phyloP scores from a whole-genome alignment of 2,113 vertebrate species.

The Zootoca vivipara region DNA sequence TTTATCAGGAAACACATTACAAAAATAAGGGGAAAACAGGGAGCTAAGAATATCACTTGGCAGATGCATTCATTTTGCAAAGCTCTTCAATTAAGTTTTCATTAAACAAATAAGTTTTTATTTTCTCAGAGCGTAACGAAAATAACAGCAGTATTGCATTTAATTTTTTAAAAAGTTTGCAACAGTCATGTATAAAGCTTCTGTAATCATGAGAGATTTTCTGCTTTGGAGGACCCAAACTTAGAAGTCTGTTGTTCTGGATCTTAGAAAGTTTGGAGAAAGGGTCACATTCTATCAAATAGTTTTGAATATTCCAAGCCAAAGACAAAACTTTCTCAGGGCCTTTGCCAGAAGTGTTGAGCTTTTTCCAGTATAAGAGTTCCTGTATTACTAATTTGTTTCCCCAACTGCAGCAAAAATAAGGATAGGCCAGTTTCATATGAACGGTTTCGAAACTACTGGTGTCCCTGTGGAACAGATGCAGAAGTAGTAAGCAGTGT shows the following conservation, averaged over 20 bases:
- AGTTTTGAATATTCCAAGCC: conserved; percentile 21
- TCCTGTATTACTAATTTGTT: conserved; percentile 45
- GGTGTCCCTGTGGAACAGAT: accelerated
- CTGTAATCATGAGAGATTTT: neutral
- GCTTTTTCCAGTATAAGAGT: conserved; percentile 52
- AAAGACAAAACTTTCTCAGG: conserved; percentile 36
- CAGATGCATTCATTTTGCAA: conserved; percentile 43
- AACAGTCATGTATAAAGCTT: neutral
- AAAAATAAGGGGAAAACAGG: conserved; percentile 58
- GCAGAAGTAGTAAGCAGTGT: neutral
- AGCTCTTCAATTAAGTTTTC: conserved; percentile 15
- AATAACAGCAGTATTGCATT: conserved; percentile 7
- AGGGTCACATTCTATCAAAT: conserved; percentile 32
- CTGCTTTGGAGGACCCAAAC: neutral
- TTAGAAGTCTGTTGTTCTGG: conserved; percentile 8
- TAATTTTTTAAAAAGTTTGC: conserved; percentile 4
- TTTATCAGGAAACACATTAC: conserved; percentile 48
- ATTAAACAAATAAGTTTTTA: neutral
- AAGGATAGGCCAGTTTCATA: conserved; percentile 38
- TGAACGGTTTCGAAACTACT: neutral
- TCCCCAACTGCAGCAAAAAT: conserved; percentile 29
- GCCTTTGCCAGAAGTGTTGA: conserved; percentile 45
- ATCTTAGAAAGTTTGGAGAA: conserved; percentile 16
- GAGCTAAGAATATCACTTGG: conserved; percentile 31
- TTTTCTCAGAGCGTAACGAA: neutral